These are phyloP conservation scores for Orthosia incerta DNA, from an alignment of 2,888 invertebrate genomes.

Conservation along the genomic window DNA sequence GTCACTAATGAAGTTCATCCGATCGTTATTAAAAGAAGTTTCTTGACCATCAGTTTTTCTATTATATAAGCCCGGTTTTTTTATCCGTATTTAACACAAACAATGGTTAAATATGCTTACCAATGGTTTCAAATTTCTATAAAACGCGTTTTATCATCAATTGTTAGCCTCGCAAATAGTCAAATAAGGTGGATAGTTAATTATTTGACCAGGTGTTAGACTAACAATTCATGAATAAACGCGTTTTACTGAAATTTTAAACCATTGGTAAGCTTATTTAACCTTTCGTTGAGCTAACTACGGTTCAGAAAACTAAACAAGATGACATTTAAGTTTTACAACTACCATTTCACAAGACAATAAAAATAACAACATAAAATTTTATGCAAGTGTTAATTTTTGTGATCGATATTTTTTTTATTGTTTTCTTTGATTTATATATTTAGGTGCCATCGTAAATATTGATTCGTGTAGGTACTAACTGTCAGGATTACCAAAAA, in stretches of 20 bases:
- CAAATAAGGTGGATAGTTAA: no score
- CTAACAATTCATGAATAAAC: no score
- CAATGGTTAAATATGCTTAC: no score
- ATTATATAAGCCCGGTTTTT: neutral
- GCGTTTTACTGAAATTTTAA: no score
- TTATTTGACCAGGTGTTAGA: no score
- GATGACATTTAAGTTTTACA: neutral
- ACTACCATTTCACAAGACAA: neutral
- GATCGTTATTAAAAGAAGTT: neutral
- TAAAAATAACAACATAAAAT: neutral
- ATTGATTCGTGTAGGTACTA: neutral
- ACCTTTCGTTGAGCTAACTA: no score
- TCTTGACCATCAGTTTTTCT: slow-evolving; percentile 1
- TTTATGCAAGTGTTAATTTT: neutral
- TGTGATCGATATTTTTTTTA: neutral
- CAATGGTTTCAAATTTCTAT: no score
- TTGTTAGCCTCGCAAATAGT: no score
- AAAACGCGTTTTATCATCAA: no score
- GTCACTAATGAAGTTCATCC: slow-evolving; percentile 19
- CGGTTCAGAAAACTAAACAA: neutral
- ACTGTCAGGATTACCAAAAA: neutral
- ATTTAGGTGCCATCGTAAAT: neutral
- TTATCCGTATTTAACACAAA: no score
- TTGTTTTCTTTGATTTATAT: neutral
- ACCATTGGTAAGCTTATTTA: no score